A percentile compares a stretch with the other conserved stretches of the same genome.
Conservation (phyloP, 2,797 vertebrate species). For the Podarcis siculus region DNA sequence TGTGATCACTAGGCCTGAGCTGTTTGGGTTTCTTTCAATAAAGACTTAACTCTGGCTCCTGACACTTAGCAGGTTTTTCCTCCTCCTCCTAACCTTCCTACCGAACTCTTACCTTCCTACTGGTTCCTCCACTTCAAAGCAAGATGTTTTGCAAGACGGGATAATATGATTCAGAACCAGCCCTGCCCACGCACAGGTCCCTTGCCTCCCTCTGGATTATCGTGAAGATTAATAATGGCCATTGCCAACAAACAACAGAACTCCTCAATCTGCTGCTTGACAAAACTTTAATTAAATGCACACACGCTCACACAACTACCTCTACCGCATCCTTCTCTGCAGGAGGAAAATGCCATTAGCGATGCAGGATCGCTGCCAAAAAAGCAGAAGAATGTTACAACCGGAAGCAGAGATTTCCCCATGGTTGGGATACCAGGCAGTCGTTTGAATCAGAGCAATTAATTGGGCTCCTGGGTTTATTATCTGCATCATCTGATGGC, state of each 20-base stretch:
- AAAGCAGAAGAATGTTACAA: slow-evolving; percentile 30
- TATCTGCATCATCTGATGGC: neutral
- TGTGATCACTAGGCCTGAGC: no score
- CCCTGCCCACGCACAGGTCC: slow-evolving; percentile 36
- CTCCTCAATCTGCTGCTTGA: slow-evolving; percentile 35
- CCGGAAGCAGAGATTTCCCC: slow-evolving; percentile 15
- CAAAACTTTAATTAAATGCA: slow-evolving; percentile 59
- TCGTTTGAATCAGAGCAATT: neutral
- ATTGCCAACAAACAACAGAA: slow-evolving; percentile 5
- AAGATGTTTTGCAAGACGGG: neutral
- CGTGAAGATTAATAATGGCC: slow-evolving; percentile 46
- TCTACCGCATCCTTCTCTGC: slow-evolving; percentile 25
- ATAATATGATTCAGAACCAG: slow-evolving; percentile 41
- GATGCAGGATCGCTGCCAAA: slow-evolving; percentile 39
- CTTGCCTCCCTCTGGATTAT: slow-evolving; percentile 20
- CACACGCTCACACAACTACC: neutral
- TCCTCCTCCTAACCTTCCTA: no score
- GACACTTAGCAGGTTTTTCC: no score
- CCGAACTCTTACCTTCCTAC: neutral
- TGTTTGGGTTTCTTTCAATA: no score
- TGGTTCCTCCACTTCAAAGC: neutral
- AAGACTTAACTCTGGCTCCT: no score
- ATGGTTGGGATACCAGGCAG: slow-evolving; percentile 1
- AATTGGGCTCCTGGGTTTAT: neutral
- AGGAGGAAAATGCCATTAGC: neutral